Evolutionary conservation across 2,113 vertebrate genomes (phyloP).

Genomic region (Stomatorhinus ivindoensis): DNA sequence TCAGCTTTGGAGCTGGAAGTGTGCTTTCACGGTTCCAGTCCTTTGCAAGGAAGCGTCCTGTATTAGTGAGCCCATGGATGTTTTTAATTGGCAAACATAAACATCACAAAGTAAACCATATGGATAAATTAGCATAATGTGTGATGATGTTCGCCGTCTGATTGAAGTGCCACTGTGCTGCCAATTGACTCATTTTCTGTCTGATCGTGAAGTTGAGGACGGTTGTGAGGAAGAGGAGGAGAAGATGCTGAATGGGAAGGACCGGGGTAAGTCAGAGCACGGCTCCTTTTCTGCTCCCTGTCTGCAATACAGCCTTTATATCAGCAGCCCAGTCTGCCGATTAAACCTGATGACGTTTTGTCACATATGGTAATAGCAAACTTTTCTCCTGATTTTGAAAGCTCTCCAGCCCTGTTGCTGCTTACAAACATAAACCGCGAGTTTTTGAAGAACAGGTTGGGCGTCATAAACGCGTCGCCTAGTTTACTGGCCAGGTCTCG

Average conservation of each 20-base stretch:
- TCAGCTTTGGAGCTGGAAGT: neutral
- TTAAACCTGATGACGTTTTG: neutral
- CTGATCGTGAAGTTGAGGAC: constrained; percentile 64
- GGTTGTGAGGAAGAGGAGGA: constrained; percentile 73
- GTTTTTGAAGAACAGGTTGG: neutral
- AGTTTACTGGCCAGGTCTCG: neutral
- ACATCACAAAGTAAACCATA: neutral
- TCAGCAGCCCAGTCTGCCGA: neutral
- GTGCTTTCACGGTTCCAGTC: neutral
- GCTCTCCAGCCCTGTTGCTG: neutral
- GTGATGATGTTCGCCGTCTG: neutral
- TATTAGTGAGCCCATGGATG: neutral
- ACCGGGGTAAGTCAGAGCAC: constrained; percentile 63
- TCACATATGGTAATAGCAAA: neutral
- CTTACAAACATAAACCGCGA: neutral
- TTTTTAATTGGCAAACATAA: neutral
- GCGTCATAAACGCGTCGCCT: neutral
- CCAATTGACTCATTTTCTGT: neutral
- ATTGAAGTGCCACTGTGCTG: neutral
- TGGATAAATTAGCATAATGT: neutral
- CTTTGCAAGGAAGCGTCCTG: neutral
- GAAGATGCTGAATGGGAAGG: constrained; percentile 79
- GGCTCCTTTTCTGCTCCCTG: neutral
- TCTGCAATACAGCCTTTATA: neutral
- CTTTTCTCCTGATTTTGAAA: neutral